Evolutionary conservation across 2,113 vertebrate species (phyloP).

Genomic region (Butorides virescens): DNA sequence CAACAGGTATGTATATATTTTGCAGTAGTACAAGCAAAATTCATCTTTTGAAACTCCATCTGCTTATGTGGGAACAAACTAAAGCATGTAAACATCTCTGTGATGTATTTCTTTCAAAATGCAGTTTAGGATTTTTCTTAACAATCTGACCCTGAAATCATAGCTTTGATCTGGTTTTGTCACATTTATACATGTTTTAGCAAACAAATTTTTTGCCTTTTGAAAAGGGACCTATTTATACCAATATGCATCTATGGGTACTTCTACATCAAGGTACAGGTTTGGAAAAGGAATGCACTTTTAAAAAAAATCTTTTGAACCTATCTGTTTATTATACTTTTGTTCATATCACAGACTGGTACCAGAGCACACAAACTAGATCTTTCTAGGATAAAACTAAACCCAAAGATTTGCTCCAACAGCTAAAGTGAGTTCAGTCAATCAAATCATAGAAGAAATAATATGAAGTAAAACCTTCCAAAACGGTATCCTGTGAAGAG

Average conservation of each 20-base stretch:
- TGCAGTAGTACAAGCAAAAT: neutral
- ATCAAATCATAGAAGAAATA: neutral
- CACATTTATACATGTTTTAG: neutral
- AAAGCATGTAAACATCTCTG: neutral
- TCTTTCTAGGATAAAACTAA: neutral
- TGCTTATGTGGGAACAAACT: neutral
- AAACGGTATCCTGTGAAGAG: neutral
- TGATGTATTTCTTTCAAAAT: neutral
- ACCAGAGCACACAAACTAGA: neutral
- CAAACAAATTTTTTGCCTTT: neutral
- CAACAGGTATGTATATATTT: neutral
- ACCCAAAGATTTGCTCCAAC: neutral
- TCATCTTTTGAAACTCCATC: neutral
- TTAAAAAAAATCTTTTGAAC: neutral
- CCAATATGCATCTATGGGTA: neutral
- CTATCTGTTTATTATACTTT: neutral
- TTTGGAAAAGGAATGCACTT: neutral
- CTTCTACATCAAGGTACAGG: neutral
- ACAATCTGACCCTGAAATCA: neutral
- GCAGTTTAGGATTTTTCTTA: neutral
- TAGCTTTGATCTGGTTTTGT: neutral
- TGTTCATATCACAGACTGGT: neutral
- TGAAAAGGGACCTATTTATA: neutral
- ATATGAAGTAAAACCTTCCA: neutral
- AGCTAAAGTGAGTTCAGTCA: neutral